Conservation (phyloP, 2,888 invertebrate genomes). For the Tipula unca region DNA sequence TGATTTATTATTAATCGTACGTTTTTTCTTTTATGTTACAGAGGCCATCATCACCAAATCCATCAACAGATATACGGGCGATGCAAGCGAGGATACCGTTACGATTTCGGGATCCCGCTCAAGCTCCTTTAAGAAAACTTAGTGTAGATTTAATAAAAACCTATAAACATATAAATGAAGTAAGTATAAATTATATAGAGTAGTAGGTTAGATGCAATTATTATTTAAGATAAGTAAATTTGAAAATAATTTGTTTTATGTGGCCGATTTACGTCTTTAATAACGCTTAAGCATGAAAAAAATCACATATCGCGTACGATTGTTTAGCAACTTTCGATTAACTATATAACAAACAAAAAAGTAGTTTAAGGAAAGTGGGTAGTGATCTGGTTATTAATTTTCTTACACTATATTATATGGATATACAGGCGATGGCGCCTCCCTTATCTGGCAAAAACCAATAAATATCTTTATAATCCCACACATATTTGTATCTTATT, state of each 20-base stretch:
- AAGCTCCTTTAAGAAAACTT: conserved; percentile 91
- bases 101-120: conserved; percentile 83
- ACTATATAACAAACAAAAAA: background rate
- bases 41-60: conserved; percentile 42
- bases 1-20: background rate
- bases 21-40: conserved; percentile 24
- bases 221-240: background rate
- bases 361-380: background rate
- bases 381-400: background rate
- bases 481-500: background rate
- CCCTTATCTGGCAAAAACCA: background rate
- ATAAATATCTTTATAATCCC: background rate
- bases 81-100: conserved; percentile 90
- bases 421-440: background rate
- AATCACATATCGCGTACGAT: background rate
- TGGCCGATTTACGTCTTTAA: no score
- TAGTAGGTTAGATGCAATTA: background rate
- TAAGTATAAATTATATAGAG: conserved; percentile 45
- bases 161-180: conserved; percentile 99
- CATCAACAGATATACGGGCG: conserved; percentile 59
- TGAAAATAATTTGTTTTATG: background rate
- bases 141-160: conserved; percentile 99
- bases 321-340: background rate
- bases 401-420: background rate
- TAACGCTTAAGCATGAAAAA: no score